phyloP scores from a whole-genome alignment of 2,113 vertebrate species.

The Tapirus terrestris region DNA sequence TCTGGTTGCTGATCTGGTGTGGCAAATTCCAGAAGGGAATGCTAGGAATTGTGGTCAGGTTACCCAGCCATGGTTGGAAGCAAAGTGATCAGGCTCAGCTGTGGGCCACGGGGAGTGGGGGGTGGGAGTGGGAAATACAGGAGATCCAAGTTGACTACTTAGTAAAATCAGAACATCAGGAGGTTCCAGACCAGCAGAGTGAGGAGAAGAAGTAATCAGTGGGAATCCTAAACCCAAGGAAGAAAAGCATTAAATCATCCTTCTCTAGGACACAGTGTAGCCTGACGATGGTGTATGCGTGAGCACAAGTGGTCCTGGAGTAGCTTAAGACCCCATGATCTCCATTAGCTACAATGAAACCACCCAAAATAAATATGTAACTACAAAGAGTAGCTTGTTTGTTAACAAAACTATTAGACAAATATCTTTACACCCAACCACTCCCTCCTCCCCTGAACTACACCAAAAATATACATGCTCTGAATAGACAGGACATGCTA shows the following conservation, averaged over 20 bases:
- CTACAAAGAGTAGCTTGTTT: not conserved
- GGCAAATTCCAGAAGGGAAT: not conserved
- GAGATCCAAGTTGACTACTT: not conserved
- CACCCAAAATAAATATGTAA: not conserved
- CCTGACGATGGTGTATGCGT: not conserved
- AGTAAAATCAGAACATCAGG: not conserved
- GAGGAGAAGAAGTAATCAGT: not conserved
- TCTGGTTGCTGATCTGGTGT: not conserved
- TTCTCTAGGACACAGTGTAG: not conserved
- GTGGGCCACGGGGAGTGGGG: not conserved
- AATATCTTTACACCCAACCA: not conserved
- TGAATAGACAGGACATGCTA: not conserved
- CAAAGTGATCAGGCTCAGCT: not conserved
- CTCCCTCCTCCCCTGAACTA: not conserved
- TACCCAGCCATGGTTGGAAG: not conserved
- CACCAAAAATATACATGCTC: not conserved
- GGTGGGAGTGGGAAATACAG: rapidly evolving
- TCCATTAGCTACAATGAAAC: not conserved
- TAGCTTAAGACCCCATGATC: not conserved
- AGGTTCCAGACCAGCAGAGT: not conserved
- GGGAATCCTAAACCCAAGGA: not conserved
- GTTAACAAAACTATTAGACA: not conserved
- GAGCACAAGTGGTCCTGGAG: not conserved
- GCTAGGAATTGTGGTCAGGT: not conserved
- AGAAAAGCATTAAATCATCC: not conserved